Evolutionary conservation across 2,888 invertebrate species (phyloP), one percentile per base, ranked within the genome.

Genomic region (Adelphocoris suturalis): DNA sequence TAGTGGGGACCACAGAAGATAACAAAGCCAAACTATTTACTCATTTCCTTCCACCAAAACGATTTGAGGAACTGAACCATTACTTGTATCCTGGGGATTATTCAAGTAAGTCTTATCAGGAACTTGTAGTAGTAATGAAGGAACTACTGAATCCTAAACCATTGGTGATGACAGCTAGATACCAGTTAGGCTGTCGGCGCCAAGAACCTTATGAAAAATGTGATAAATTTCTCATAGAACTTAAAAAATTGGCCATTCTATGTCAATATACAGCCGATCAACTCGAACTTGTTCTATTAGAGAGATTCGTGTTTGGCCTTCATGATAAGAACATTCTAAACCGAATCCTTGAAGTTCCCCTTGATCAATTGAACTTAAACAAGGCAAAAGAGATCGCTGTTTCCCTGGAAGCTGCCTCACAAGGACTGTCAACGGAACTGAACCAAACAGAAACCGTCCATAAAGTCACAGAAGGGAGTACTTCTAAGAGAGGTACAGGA

Each of bases 351-450:
- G 76, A 76, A 16, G 76, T 76, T 23, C 37, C 76, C 13, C 23
- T 76, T 23, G 76, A 76, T 12, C 13, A 76, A 76, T 37, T 76
- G 27, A 23, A 76, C 76, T 23, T 76, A 76, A 23, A 19, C 28
- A 12, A 78, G 28, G 78, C 78, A n/a, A 80, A 78, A 28, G 28
- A 78, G 3, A 23, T 78, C 27, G 28, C 78, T 5, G 4, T 78
- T 23, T 78, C 28, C 78, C 27, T 78, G 78, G 28, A 78, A 78
- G 78, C 78, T 78, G 78, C 28, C n/a, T 23, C 27, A 9, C 78
- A 78, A 28, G 78, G 78, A 46, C 28, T 78, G 78, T 28, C 78
- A 28, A 28, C 78, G 2, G 78, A 78, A 12, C 27, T 23, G 23
- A 76, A 12, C 4, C 23, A 3, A 23, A 78, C 78, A 78, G 78